Conservation (phyloP, 2,113 vertebrate genomes). For the Pomatostomus ruficeps region DNA sequence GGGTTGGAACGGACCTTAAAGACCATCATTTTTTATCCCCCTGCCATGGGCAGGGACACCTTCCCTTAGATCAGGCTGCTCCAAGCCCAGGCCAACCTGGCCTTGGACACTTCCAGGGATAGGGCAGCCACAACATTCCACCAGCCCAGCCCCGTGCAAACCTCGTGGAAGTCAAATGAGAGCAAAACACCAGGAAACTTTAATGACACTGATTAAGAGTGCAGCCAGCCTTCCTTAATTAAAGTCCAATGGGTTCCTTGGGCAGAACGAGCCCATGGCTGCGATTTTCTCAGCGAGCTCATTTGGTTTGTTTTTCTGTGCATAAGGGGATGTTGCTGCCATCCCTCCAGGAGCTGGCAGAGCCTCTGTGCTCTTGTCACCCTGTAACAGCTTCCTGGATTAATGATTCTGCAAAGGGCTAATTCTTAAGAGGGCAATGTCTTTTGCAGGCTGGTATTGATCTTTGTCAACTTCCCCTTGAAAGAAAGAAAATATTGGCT, state of each 20-base stretch:
- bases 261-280: not conserved
- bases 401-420: slow-evolving; percentile 67
- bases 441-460: slow-evolving; percentile 68
- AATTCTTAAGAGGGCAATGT: slow-evolving; percentile 69
- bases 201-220: not conserved
- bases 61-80: not conserved
- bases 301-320: slow-evolving; percentile 2
- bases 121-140: not conserved
- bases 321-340: not conserved
- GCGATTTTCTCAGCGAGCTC: not conserved
- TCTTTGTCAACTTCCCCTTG: slow-evolving; percentile 68
- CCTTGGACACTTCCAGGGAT: not conserved
- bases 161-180: not conserved
- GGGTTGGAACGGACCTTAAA: not conserved
- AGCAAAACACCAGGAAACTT: not conserved
- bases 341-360: slow-evolving; percentile 32
- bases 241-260: not conserved
- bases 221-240: not conserved
- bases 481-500: slow-evolving; percentile 72
- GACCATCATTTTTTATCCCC: fast-evolving
- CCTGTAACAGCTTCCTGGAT: slow-evolving; percentile 60
- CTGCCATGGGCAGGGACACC: not conserved
- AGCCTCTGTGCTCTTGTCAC: slow-evolving; percentile 50
- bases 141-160: not conserved
- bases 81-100: not conserved